Conservation (phyloP, 2,888 invertebrate genomes). For the Sarcophaga rosellei region DNA sequence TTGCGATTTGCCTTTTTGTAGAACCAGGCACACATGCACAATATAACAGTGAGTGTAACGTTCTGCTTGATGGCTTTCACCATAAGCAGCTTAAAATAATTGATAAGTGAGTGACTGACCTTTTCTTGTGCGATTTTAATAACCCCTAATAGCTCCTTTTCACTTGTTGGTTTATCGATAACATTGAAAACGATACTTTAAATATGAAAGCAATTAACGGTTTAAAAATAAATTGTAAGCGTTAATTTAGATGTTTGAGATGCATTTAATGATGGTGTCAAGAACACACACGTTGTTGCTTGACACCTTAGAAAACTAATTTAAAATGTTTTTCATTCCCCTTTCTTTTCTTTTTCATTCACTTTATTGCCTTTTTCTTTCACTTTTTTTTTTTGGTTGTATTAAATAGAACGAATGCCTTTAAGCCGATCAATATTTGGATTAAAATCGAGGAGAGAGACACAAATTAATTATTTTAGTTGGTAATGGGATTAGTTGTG, state of each 20-base stretch:
- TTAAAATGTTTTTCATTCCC: not conserved
- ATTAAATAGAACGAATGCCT: too few species aligned
- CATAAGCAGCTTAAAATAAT: conserved; percentile 27
- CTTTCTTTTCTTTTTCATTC: too few species aligned
- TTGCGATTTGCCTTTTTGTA: not conserved
- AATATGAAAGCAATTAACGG: conserved; percentile 44
- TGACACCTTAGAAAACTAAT: conserved; percentile 16
- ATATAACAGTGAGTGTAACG: not conserved
- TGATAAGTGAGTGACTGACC: conserved; percentile 9
- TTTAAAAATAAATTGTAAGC: conserved; percentile 42
- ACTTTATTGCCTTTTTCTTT: not conserved
- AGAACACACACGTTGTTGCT: conserved; percentile 34
- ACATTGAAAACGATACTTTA: conserved; percentile 7
- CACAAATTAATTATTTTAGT: too few species aligned
- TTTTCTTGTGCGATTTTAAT: not conserved
- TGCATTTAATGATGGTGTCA: conserved; percentile 5
- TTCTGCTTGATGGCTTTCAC: not conserved
- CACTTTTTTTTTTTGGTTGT: not conserved
- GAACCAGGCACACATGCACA: too few species aligned
- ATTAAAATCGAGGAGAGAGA: too few species aligned
- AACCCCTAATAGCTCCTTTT: not conserved
- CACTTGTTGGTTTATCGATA: not conserved
- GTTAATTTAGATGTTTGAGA: conserved; percentile 21
- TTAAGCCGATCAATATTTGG: too few species aligned
- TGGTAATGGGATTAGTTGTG: too few species aligned